Evolutionary conservation across 2,797 vertebrate species (phyloP).

Genomic region (Coregonus sp.): DNA sequence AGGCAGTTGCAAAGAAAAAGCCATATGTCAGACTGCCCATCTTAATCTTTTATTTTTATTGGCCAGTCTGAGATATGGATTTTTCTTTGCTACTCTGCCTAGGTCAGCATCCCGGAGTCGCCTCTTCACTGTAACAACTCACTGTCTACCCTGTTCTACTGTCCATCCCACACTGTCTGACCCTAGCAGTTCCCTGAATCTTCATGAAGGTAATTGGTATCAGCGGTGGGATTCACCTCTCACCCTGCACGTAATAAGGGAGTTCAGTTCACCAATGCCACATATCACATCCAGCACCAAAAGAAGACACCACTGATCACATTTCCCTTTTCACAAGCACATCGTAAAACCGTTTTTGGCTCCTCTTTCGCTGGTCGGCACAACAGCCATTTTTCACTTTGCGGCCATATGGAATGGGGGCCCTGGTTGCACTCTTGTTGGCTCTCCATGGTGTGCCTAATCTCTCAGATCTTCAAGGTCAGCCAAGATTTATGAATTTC

Average conservation of each 20-base stretch:
- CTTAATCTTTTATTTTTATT: too few relatives aligned
- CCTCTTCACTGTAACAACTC: slow-evolving; percentile 17
- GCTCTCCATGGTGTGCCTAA: slow-evolving; percentile 31
- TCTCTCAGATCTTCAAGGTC: slow-evolving; percentile 55
- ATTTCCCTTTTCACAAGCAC: not conserved
- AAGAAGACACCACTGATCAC: not conserved
- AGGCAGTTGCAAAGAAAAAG: too few relatives aligned
- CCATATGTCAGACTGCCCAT: too few relatives aligned
- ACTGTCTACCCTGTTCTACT: slow-evolving; percentile 26
- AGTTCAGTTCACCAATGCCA: slow-evolving; percentile 2
- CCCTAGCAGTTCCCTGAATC: slow-evolving; percentile 20
- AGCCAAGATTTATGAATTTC: slow-evolving; percentile 29
- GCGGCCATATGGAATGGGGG: slow-evolving; percentile 51
- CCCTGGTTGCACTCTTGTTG: slow-evolving; percentile 40
- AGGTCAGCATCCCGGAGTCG: too few relatives aligned
- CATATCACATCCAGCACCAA: slow-evolving; percentile 27
- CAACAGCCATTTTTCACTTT: slow-evolving; percentile 51
- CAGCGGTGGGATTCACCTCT: slow-evolving; percentile 45
- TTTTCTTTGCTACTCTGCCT: too few relatives aligned
- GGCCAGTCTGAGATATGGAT: too few relatives aligned
- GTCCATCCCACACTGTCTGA: slow-evolving; percentile 20
- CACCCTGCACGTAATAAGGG: slow-evolving; percentile 33
- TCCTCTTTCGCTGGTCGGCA: slow-evolving; percentile 25
- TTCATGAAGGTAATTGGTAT: slow-evolving; percentile 52
- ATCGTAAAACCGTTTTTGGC: slow-evolving; percentile 51